Conservation (phyloP, 2,113 vertebrate genomes). For the Vulpes vulpes region DNA sequence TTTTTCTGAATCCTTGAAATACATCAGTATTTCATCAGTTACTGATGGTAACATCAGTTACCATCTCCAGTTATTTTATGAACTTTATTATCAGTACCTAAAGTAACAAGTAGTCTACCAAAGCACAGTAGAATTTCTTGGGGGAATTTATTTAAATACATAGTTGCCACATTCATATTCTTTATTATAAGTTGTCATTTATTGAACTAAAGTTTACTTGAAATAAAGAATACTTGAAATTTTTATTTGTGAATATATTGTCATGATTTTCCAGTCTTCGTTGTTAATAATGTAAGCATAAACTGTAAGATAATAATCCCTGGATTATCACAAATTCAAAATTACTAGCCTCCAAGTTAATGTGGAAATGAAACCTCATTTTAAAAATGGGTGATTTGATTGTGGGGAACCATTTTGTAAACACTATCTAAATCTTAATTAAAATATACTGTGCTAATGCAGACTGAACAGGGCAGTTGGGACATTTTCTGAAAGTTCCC, state of each 20-base stretch:
- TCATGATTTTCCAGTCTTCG: not conserved
- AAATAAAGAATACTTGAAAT: conserved; percentile 7
- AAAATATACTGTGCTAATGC: not conserved
- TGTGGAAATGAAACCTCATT: not conserved
- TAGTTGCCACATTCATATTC: not conserved
- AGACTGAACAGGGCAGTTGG: not conserved
- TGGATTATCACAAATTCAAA: not conserved
- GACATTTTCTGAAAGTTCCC: not conserved
- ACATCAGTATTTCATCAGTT: not conserved
- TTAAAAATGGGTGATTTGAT: not conserved
- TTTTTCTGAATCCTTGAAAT: not conserved
- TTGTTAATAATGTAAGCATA: not conserved
- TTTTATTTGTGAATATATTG: not conserved
- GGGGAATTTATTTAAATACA: not conserved
- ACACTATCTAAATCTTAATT: not conserved
- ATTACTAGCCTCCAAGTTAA: conserved; percentile 17
- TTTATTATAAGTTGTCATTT: not conserved
- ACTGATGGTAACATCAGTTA: not conserved
- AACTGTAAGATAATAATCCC: not conserved
- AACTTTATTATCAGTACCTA: not conserved
- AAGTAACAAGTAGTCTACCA: not conserved
- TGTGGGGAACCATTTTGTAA: conserved; percentile 4
- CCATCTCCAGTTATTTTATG: not conserved
- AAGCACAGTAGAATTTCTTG: not conserved
- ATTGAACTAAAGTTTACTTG: conserved; percentile 11